Evolutionary conservation across 1,140 invertebrate species (phyloP), one percentile per base, ranked within the genome.

Genomic region (Matsumurasca onukii): DNA sequence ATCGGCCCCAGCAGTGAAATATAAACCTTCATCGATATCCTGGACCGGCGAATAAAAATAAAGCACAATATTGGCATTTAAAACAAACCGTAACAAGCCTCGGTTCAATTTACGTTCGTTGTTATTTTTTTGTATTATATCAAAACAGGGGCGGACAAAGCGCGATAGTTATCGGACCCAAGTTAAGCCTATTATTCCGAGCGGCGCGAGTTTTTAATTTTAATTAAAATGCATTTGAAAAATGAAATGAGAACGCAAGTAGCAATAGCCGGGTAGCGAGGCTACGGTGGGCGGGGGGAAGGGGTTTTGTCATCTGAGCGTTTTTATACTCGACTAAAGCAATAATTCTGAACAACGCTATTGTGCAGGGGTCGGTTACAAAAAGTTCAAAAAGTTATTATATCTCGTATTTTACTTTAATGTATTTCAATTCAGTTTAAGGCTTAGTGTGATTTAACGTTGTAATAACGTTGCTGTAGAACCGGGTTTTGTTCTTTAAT

Each of bases 101-200:
- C 24, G 55, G 55, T 24, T 59, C 22, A 59, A 59, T 59, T 27
- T 59, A 59, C 55, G 55, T 22, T 12, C 22, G 55, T 59, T 59
- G 55, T 59, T 59, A 59, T 59, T 59, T 59, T 59, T 59, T 59
- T 13, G 15, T 59, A 59, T 39, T 39, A 39, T n/a, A n/a, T 51
- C n/a, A 51, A 20, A 59, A 27, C 15, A 59, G 55, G 12, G 55
- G 55, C 55, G 55, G 25, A 24, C 55, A 22, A 59, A 59, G 30
- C 30, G 55, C 55, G 30, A 29, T 59, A 59, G 55, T 59, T 59
- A 59, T 27, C 55, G 55, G 24, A 24, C 55, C 22, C 24, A 39
- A 59, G 55, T 59, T 59, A 59, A 59, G 55, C 55, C 55, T 59
- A 59, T 59, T 59, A 59, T 59, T 59, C 30, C 55, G 30, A 59